phyloP scores from a whole-genome alignment of 2,888 invertebrate species.

The Dichetophora obliterata region DNA sequence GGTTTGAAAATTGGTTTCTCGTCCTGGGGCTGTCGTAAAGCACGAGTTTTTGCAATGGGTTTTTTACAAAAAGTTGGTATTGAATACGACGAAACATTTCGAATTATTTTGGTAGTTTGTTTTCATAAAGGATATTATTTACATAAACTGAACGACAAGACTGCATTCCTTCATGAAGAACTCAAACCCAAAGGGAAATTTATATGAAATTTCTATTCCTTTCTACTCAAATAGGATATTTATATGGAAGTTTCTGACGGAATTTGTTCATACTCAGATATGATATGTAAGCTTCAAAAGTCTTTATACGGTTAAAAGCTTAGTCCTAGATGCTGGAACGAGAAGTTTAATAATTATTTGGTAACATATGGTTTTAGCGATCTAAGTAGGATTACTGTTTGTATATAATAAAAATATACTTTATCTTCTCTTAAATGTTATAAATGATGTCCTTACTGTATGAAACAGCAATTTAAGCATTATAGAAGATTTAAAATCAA shows the following conservation, averaged over 20 bases:
- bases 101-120: constrained; percentile 37
- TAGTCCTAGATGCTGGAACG: constrained; percentile 40
- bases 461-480: too few relatives aligned
- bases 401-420: constrained; percentile 3
- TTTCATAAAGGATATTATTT: constrained; percentile 18
- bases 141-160: constrained; percentile 39
- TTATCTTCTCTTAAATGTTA: constrained; percentile 24
- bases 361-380: constrained; percentile 16
- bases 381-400: constrained; percentile 28
- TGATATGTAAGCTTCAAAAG: constrained; percentile 22
- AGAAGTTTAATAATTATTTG: constrained; percentile 32
- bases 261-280: background rate
- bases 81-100: constrained; percentile 39
- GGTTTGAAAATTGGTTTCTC: background rate
- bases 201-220: too few relatives aligned
- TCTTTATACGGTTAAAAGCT: too few relatives aligned
- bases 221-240: too few relatives aligned
- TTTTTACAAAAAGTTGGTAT: constrained; percentile 40
- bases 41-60: constrained; percentile 40
- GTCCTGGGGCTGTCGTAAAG: background rate
- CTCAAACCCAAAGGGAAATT: too few relatives aligned
- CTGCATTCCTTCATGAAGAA: background rate
- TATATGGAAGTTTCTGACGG: too few relatives aligned
- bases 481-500: too few relatives aligned
- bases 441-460: too few relatives aligned